phyloP scores from a whole-genome alignment of 2,888 invertebrate genomes.

The Hyposoter didymator region DNA sequence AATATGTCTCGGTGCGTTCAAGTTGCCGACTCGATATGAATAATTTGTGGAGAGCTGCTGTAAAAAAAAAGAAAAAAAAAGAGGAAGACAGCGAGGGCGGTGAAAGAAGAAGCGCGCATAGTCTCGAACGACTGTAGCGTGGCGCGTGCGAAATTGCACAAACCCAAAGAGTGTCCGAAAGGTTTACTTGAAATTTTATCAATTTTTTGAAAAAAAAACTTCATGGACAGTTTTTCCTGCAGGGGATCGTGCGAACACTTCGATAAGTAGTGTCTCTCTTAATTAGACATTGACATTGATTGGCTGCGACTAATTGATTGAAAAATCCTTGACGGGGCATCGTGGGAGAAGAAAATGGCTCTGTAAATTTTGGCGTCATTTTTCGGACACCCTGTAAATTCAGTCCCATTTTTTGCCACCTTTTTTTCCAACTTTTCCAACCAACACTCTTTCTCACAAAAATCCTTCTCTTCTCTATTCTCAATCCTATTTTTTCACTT shows the following conservation, averaged over 20 bases:
- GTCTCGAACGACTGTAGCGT: slow-evolving; percentile 76
- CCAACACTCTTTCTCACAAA: not conserved
- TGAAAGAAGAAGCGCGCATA: slow-evolving; percentile 70
- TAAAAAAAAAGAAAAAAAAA: slow-evolving; percentile 55
- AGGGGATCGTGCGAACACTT: too few relatives aligned
- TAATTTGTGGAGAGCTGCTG: slow-evolving; percentile 72
- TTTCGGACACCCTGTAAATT: not conserved
- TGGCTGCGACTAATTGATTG: not conserved
- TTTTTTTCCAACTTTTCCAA: slow-evolving; percentile 27
- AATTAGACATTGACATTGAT: not conserved
- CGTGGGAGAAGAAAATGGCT: not conserved
- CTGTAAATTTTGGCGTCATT: not conserved
- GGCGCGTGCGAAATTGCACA: slow-evolving; percentile 69
- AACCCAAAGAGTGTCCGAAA: not conserved
- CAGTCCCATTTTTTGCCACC: not conserved
- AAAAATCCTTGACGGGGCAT: not conserved
- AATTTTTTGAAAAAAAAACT: not conserved
- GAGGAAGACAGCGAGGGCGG: slow-evolving; percentile 67
- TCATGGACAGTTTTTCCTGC: too few relatives aligned
- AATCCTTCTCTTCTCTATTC: slow-evolving; percentile 10
- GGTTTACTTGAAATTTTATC: not conserved
- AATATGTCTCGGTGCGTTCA: slow-evolving; percentile 66
- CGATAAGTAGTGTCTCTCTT: too few relatives aligned
- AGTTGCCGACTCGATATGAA: slow-evolving; percentile 79
- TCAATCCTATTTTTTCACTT: slow-evolving; percentile 23